Evolutionary conservation across 2,113 vertebrate species (phyloP), one percentile per base, ranked within the genome.

Genomic region (Bubo bubo): DNA sequence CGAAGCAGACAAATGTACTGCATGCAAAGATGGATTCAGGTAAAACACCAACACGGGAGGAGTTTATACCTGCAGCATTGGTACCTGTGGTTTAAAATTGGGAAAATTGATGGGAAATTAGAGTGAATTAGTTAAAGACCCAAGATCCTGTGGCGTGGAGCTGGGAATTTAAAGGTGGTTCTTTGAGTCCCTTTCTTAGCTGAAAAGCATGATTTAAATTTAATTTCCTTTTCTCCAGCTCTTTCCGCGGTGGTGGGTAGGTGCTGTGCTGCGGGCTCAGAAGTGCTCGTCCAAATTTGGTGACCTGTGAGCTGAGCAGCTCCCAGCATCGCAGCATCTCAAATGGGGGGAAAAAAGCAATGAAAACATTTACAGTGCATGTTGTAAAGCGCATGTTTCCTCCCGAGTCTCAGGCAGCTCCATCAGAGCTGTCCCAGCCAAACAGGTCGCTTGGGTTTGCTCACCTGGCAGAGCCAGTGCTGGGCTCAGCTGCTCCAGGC

Each of bases 11-110:
- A 98, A 96, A 91, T 99, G 99, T 88, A 99, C 98, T 0, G 95
- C 98, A 47, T 99, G 99, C 97, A 98, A 95, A 76, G 97, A 98
- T 49, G 99, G 99, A 82, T 99, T 98, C 98, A 99, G 99, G 99
- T 99, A 98, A 98, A 62, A 22, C 12, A 59, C 13, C 63, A 35
- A 64, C 67, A 12, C 0, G 0, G 77, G 60, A 64, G 8, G 47
- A 26, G 30, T 60, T 89, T n/a, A n/a, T 45, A 39, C 49, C 71
- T 75, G 67, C 80, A 84, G 85, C 58, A 2, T 23, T 26, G 23
- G 43, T 55, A 68, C 39, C 56, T 53, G 66, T 12, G 18, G 64
- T 67, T 92, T 73, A 73, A 66, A 82, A 52, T 43, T 35, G 50
- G 59, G 86, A 63, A 81, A 90, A 75, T 28, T 0, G 0, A 22